phyloP scores from a whole-genome alignment of 2,113 vertebrate genomes.

The Stigmatopora argus region DNA sequence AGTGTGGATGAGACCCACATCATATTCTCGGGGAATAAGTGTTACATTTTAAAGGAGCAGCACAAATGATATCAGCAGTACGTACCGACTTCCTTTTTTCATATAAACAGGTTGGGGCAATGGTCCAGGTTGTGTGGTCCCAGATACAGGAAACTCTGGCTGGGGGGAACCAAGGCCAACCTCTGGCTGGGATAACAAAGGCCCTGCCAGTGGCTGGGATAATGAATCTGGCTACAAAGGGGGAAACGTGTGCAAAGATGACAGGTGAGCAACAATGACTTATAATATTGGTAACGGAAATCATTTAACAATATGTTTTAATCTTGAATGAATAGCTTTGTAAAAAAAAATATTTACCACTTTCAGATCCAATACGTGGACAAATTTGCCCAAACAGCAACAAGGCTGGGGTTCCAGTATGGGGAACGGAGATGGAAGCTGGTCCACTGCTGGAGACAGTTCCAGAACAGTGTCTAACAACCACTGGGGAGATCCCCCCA shows the following conservation, averaged over 20 bases:
- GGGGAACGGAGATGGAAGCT: slow-evolving; percentile 67
- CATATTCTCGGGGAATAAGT: not conserved
- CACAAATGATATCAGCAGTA: not conserved
- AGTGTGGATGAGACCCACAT: not conserved
- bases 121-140: slow-evolving; percentile 73
- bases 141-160: slow-evolving; percentile 53
- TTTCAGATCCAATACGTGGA: slow-evolving; percentile 78
- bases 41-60: not conserved
- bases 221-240: slow-evolving; percentile 56
- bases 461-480: slow-evolving; percentile 62
- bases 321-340: not conserved
- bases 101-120: slow-evolving; percentile 70
- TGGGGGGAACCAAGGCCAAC: slow-evolving; percentile 53
- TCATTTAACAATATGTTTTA: not conserved
- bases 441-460: slow-evolving; percentile 70
- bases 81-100: not conserved
- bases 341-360: no score
- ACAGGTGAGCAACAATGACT: slow-evolving; percentile 50
- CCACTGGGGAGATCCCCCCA: slow-evolving; percentile 87
- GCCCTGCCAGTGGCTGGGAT: slow-evolving; percentile 59
- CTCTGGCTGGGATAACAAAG: slow-evolving; percentile 84
- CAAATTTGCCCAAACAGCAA: slow-evolving; percentile 78
- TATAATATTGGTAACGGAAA: not conserved
- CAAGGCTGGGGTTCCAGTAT: slow-evolving; percentile 77
- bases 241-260: slow-evolving; percentile 52